A percentile compares a stretch with the other conserved stretches of the same genome.
Conservation (phyloP, 2,797 vertebrate genomes). For the Rhynchotus rufescens region DNA sequence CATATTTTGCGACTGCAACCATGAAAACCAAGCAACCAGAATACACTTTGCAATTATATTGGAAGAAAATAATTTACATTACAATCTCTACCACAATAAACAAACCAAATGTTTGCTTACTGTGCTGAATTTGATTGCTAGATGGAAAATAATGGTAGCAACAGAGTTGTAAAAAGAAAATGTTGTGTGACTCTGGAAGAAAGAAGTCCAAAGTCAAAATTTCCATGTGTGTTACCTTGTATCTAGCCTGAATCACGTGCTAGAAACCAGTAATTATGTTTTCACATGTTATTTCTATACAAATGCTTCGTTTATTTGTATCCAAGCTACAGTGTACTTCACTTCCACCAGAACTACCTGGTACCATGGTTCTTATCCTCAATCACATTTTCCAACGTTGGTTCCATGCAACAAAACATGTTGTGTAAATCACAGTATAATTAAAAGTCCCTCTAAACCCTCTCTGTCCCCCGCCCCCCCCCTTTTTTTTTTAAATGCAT, state of each 20-base stretch:
- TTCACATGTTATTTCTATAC: neutral
- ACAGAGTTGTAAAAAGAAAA: neutral
- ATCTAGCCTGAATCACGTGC: neutral
- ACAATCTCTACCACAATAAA: neutral
- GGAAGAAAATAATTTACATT: neutral
- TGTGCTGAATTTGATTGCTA: neutral
- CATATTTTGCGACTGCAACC: neutral
- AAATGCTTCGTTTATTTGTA: neutral
- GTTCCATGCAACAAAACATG: neutral
- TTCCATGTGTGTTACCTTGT: neutral
- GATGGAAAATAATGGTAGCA: neutral
- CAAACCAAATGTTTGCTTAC: neutral
- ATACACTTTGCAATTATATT: neutral
- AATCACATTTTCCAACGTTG: neutral
- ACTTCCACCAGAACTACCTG: neutral
- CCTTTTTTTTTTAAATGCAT: neutral
- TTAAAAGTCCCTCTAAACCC: neutral
- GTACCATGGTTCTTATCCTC: neutral
- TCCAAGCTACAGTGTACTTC: neutral
- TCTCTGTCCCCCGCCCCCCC: rapidly evolving
- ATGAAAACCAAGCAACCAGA: neutral
- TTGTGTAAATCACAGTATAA: neutral
- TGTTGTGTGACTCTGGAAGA: neutral
- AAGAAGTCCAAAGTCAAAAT: neutral
- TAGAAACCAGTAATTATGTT: neutral